phyloP scores from a whole-genome alignment of 2,888 invertebrate genomes.

The Hypomecis punctinalis region DNA sequence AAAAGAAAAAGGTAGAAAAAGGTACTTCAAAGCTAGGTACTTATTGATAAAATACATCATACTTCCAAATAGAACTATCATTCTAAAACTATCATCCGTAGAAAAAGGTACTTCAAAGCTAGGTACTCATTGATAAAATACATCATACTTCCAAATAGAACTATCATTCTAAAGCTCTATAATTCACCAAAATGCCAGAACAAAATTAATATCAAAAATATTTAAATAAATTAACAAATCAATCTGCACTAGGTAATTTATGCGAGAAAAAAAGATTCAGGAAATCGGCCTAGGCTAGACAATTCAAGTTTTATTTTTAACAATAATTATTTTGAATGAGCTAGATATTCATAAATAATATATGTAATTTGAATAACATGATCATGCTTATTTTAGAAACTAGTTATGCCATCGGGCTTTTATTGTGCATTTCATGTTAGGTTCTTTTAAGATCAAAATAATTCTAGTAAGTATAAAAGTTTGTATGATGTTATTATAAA shows the following conservation, averaged over 20 bases:
- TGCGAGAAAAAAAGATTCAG: conserved; percentile 8
- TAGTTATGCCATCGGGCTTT: background rate
- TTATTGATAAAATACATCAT: too few relatives aligned
- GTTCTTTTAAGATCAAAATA: too few relatives aligned
- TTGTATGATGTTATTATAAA: too few relatives aligned
- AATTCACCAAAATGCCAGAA: background rate
- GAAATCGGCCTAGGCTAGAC: conserved; percentile 2
- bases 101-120: too few relatives aligned
- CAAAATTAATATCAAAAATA: background rate
- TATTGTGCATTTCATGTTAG: background rate
- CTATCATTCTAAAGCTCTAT: too few relatives aligned
- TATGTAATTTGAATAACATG: background rate
- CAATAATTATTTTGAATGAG: background rate
- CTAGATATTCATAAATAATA: background rate
- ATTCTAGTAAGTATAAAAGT: too few relatives aligned
- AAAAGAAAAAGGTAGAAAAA: too few relatives aligned
- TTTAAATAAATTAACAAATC: background rate
- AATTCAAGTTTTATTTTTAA: conserved; percentile 1
- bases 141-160: too few relatives aligned
- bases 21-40: too few relatives aligned
- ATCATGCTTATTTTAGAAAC: background rate
- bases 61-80: too few relatives aligned
- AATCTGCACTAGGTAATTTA: background rate
- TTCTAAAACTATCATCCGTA: too few relatives aligned
- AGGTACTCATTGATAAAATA: too few relatives aligned